Percentiles rank a stretch among this genome's conserved stretches.
phyloP scores from a whole-genome alignment of 2,797 vertebrate species.

The Babyrousa celebensis region DNA sequence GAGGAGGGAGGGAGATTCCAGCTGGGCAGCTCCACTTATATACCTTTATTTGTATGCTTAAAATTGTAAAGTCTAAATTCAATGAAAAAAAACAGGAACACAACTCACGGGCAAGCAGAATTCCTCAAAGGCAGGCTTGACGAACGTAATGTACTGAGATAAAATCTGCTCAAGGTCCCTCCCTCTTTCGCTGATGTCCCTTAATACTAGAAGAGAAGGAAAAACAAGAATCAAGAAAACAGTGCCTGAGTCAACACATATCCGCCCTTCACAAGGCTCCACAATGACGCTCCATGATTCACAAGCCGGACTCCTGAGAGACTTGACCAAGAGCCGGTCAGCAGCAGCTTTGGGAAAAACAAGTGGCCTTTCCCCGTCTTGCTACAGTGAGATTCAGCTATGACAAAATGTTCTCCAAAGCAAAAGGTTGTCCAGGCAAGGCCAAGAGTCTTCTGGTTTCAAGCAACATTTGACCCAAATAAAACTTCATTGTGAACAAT shows the following conservation, averaged over 20 bases:
- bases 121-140: conserved; percentile 98
- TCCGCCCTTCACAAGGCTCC: fast-evolving
- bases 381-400: background rate
- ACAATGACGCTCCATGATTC: fast-evolving
- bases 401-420: background rate
- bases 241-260: background rate
- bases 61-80: background rate
- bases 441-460: background rate
- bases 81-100: background rate
- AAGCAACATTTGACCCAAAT: background rate
- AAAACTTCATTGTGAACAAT: background rate
- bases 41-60: background rate
- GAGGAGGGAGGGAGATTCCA: no score
- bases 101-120: conserved; percentile 97
- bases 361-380: background rate
- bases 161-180: conserved; percentile 96
- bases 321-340: no score
- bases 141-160: conserved; percentile 97
- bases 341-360: background rate
- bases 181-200: conserved; percentile 96
- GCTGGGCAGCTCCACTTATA: fast-evolving
- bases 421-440: background rate
- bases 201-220: conserved; percentile 92
- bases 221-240: conserved; percentile 62
- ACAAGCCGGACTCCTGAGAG: background rate